Evolutionary conservation across 2,113 vertebrate genomes (phyloP), one percentile per base, ranked within the genome.

Genomic region (Onychostruthus taczanowskii): DNA sequence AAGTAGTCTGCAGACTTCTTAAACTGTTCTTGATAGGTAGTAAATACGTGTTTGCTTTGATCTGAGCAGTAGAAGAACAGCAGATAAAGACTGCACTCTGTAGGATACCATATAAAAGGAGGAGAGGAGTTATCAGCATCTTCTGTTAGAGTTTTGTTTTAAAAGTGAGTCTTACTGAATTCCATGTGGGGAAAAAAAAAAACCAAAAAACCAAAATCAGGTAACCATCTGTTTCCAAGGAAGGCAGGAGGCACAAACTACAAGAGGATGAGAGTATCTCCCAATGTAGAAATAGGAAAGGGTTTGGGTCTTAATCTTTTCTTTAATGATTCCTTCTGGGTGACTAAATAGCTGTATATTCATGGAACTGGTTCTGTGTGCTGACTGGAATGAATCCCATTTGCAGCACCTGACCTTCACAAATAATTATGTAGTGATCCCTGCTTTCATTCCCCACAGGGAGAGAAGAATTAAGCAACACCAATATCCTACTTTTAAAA

Each of bases 101-200:
- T 55, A 63, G 30, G 13, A 47, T 43, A 47, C 16, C 3, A 2
- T 35, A 27, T 31, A 35, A 70, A 66, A 84, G 41, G 22, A 74
- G 11, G 27, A 73, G 33, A 49, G 10, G 15, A 66, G 35, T 62
- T 76, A 76, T 5, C 72, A 66, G 35, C 35, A 31, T 43, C 23
- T 74, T 73, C 56, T 37, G 27, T 77, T 79, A 70, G 14, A 69
- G 21, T 74, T 87, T 87, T 49, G 46, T 66, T 89, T 49, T 58
- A 44, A 58, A 50, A 79, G 4, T 43, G 13, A 67, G 6, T 27
- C 30, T 80, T 27, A 26, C 5, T 73, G 59, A 84, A 56, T 83
- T 84, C 20, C 22, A 16, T 55, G 8, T 5, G 3, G 3, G 1
- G 1, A 2, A 13, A 56, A 9, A 30, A 27, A 67, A 28, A 20